phyloP scores from a whole-genome alignment of 2,888 invertebrate genomes.

The Trissoscelio sp. region DNA sequence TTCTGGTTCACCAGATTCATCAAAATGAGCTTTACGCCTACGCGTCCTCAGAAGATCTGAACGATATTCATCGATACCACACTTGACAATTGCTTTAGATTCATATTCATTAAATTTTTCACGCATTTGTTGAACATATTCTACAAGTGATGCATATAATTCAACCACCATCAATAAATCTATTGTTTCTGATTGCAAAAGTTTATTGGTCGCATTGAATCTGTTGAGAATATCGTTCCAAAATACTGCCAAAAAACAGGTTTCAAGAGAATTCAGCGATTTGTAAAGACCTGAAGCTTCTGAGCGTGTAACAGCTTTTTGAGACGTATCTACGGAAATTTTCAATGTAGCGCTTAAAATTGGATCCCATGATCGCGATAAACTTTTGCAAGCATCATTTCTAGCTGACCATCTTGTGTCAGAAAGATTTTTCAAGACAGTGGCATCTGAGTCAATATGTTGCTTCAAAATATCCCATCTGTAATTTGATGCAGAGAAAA shows the following conservation, averaged over 20 bases:
- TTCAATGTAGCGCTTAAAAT: constrained; percentile 4
- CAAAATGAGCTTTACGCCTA: constrained; percentile 10
- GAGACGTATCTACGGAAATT: not conserved
- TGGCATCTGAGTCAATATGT: not conserved
- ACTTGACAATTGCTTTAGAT: constrained; percentile 19
- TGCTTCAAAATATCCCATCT: constrained; percentile 66
- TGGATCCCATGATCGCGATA: constrained; percentile 10
- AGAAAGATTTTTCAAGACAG: constrained; percentile 41
- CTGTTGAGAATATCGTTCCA: constrained; percentile 48
- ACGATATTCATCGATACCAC: not conserved
- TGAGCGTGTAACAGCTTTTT: constrained; percentile 14
- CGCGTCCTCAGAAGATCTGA: not conserved
- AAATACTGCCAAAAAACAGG: constrained; percentile 26
- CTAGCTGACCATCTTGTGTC: constrained; percentile 43
- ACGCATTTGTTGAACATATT: constrained; percentile 24
- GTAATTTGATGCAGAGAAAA: constrained; percentile 71
- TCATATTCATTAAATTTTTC: constrained; percentile 47
- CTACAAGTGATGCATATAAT: constrained; percentile 47
- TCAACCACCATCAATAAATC: constrained; percentile 43
- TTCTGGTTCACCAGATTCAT: constrained; percentile 14
- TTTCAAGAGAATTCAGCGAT: not conserved
- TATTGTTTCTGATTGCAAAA: constrained; percentile 33
- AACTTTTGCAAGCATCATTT: constrained; percentile 40
- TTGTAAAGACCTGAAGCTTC: constrained; percentile 13
- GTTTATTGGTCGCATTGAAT: constrained; percentile 49